Conservation (phyloP, 1,140 invertebrate species). For the Cydia splendana region DNA sequence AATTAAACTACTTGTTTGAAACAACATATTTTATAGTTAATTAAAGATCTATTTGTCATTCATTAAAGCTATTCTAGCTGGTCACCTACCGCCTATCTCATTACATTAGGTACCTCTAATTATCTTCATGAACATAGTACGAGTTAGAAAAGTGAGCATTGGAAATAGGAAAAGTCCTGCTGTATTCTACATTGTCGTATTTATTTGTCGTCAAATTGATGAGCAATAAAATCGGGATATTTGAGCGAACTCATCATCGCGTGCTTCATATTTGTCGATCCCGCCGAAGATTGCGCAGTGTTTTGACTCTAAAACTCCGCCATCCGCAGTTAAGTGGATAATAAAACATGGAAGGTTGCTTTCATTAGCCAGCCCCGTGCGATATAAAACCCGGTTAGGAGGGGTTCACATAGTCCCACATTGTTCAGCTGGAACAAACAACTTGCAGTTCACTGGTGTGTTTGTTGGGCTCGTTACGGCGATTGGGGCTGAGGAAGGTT, state of each 20-base stretch:
- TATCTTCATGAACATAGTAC: neutral
- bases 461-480: constrained; percentile 22
- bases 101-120: too few species aligned
- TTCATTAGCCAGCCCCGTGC: constrained; percentile 57
- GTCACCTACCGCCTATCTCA: too few species aligned
- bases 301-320: constrained; percentile 39
- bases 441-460: constrained; percentile 20
- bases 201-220: constrained; percentile 4
- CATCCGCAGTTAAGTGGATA: constrained; percentile 57
- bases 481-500: neutral
- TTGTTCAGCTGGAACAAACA: constrained; percentile 28
- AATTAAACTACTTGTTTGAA: too few species aligned
- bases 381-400: constrained; percentile 62
- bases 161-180: neutral
- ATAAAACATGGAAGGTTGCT: constrained; percentile 68
- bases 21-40: too few species aligned
- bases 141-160: neutral
- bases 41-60: neutral
- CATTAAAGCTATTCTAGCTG: neutral
- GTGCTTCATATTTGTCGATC: constrained; percentile 39
- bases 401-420: constrained; percentile 12
- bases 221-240: constrained; percentile 6
- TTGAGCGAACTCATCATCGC: constrained; percentile 26
- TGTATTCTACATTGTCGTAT: constrained; percentile 7
- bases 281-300: constrained; percentile 41